Conservation (phyloP, 23 tunicate genomes). For the Diplosoma virens region DNA sequence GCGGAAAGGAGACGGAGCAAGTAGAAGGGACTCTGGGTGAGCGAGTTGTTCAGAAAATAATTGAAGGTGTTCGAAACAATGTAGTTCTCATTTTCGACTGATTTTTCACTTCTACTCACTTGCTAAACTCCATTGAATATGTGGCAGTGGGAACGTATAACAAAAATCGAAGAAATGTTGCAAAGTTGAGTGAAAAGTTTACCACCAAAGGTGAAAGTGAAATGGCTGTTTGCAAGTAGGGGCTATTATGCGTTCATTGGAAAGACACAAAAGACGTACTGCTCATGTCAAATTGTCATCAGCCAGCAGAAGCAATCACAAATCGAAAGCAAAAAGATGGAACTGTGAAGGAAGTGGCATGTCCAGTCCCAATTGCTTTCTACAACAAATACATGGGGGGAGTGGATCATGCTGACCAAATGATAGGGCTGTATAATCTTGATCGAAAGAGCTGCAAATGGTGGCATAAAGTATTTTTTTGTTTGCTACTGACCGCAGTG, state of each 20-base stretch:
- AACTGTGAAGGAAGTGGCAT: constrained; percentile 6
- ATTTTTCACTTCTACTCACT: too few species aligned
- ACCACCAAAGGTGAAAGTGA: too few species aligned
- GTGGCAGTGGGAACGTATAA: constrained; percentile 22
- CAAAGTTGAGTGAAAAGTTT: constrained; percentile 8
- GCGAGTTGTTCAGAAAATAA: constrained; percentile 5
- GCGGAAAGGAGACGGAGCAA: constrained; percentile 17
- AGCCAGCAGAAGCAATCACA: too few species aligned
- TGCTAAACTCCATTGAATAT: constrained; percentile 7
- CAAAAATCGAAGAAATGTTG: constrained; percentile 18
- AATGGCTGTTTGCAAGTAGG: constrained; percentile 21
- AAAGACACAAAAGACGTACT: too few species aligned
- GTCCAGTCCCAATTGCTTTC: constrained; percentile 24
- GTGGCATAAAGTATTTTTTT: too few species aligned
- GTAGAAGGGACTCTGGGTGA: constrained; percentile 20
- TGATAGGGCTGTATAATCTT: not conserved
- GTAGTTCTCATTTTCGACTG: too few species aligned
- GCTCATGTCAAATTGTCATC: too few species aligned
- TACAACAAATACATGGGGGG: constrained; percentile 20
- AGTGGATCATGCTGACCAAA: constrained; percentile 12
- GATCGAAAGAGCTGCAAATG: not conserved
- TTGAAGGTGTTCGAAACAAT: not conserved
- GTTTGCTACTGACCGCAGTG: not conserved
- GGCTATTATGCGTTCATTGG: constrained; percentile 5
- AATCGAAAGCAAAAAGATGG: constrained; percentile 24